phyloP scores from a whole-genome alignment of 2,113 vertebrate species.

The Psettodes erumei region DNA sequence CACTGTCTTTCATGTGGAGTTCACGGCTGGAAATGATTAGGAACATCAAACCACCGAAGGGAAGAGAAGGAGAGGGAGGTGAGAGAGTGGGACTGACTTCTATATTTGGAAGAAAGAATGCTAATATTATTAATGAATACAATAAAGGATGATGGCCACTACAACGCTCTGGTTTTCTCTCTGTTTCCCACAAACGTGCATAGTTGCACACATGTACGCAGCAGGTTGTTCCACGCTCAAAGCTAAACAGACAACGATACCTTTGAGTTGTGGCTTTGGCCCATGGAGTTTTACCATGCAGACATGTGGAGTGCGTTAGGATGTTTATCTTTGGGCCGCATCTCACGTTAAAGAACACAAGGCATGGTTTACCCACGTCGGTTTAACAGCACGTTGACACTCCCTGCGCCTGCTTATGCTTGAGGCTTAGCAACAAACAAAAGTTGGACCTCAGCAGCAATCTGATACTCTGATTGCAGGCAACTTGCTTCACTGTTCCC shows the following conservation, averaged over 20 bases:
- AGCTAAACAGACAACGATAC: conserved; percentile 11
- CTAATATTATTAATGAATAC: conserved; percentile 63
- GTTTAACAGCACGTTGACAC: conserved; percentile 41
- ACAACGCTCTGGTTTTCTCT: conserved; percentile 22
- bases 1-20: conserved; percentile 79
- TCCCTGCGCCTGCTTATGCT: conserved; percentile 18
- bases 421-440: conserved; percentile 32
- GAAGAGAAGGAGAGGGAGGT: conserved; percentile 57
- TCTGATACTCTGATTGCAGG: conserved; percentile 2
- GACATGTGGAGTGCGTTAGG: conserved; percentile 65
- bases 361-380: conserved; percentile 34
- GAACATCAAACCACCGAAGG: conserved; percentile 71
- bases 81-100: conserved; percentile 65
- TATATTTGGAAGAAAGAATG: conserved; percentile 78
- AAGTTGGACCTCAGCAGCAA: conserved; percentile 12
- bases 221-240: conserved; percentile 10
- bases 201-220: background rate
- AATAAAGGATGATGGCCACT: conserved; percentile 44
- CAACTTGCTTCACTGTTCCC: background rate
- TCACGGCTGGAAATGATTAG: conserved; percentile 81
- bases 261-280: conserved; percentile 27
- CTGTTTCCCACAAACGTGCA: conserved; percentile 4
- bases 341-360: conserved; percentile 51
- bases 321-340: conserved; percentile 58
- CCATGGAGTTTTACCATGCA: conserved; percentile 17